Evolutionary conservation across 2,888 invertebrate species (phyloP).

Genomic region (Andrena trimmerana): DNA sequence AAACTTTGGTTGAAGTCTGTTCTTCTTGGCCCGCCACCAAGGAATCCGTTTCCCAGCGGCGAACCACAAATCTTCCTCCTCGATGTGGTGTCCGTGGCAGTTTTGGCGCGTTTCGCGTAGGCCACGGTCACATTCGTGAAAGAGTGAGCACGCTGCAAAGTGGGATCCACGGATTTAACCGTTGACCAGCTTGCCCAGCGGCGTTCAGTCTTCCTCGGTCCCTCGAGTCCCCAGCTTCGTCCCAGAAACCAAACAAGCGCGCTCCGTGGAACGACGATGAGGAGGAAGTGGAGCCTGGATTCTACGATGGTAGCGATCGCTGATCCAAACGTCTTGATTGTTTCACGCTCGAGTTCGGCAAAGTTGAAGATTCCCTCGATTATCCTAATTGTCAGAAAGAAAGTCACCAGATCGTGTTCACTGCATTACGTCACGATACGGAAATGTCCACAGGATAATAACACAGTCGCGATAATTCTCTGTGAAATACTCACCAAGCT

Average conservation of each 20-base stretch:
- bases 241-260: not conserved
- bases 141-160: constrained; percentile 29
- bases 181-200: constrained; percentile 29
- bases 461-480: constrained; percentile 35
- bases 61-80: constrained; percentile 48
- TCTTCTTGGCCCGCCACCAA: constrained; percentile 58
- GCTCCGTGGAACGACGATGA: constrained; percentile 43
- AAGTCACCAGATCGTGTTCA: not conserved
- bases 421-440: constrained; percentile 34
- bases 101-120: constrained; percentile 45
- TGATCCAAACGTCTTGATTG: not conserved
- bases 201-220: constrained; percentile 57
- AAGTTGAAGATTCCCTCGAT: not conserved
- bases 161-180: constrained; percentile 66
- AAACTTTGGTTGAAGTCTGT: not conserved
- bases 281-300: constrained; percentile 79
- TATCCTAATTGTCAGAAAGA: no score
- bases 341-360: not conserved
- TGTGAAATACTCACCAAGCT: not conserved
- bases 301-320: constrained; percentile 74
- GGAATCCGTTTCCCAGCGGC: constrained; percentile 31
- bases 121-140: constrained; percentile 15
- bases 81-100: constrained; percentile 19
- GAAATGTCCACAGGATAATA: constrained; percentile 41
- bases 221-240: not conserved